Conservation (phyloP, 2,113 vertebrate genomes). For the Peromyscus polionotus region DNA sequence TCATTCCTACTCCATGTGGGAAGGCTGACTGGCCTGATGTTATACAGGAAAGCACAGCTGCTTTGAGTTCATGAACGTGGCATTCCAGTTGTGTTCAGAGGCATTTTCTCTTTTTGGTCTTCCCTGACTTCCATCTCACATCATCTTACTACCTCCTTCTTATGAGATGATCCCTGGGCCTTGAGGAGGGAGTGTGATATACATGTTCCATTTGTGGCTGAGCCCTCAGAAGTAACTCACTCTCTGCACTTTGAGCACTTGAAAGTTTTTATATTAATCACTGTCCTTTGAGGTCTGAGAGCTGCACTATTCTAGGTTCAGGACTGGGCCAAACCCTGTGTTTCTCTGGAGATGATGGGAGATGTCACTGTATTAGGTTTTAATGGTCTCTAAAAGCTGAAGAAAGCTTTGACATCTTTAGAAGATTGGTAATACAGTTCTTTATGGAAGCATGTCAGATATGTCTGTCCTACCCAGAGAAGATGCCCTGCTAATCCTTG, state of each 20-base stretch:
- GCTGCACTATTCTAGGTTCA: neutral
- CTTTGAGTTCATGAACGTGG: neutral
- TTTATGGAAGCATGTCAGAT: neutral
- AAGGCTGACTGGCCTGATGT: no score
- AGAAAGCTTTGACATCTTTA: conserved; percentile 4
- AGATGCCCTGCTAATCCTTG: neutral
- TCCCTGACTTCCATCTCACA: neutral
- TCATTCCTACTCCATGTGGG: neutral
- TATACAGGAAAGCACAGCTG: no score
- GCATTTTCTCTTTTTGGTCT: neutral
- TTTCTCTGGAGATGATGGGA: neutral
- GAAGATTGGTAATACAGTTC: neutral
- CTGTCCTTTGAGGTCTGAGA: neutral
- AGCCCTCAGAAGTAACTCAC: no score
- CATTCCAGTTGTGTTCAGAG: neutral
- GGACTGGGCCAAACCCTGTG: neutral
- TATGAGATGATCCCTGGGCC: neutral
- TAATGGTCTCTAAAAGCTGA: neutral
- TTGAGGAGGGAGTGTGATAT: neutral
- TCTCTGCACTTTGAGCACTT: neutral
- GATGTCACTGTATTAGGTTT: neutral
- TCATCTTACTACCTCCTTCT: neutral
- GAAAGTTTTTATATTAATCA: neutral
- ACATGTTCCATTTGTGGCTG: neutral
- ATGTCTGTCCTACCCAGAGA: neutral